These are phyloP conservation scores for Hypolimnas misippus DNA, from an alignment of 2,888 invertebrate species.

Conservation along the genomic window DNA sequence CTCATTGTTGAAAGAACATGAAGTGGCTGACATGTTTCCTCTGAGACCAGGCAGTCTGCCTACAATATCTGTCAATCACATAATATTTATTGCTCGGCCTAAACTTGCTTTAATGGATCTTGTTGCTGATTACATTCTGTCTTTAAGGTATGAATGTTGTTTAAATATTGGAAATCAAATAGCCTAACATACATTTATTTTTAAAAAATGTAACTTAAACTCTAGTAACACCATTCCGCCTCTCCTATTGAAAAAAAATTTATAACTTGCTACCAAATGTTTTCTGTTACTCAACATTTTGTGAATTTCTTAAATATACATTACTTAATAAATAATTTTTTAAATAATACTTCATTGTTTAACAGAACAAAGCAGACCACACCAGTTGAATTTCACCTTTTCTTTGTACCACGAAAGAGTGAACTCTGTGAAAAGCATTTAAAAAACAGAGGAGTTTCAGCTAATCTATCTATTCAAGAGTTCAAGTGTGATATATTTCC, in stretches of 20 bases:
- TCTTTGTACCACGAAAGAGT: constrained; percentile 95
- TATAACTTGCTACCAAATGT: too few relatives aligned
- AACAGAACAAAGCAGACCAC: constrained; percentile 66
- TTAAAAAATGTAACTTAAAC: neutral
- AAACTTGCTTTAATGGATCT: constrained; percentile 92
- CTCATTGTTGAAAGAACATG: constrained; percentile 90
- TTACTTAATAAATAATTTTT: neutral
- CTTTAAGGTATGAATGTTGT: constrained; percentile 59
- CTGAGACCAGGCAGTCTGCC: constrained; percentile 88
- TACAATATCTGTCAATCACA: constrained; percentile 89
- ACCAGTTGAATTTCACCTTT: constrained; percentile 91
- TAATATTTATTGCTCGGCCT: constrained; percentile 95
- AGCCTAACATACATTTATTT: neutral
- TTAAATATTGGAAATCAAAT: too few relatives aligned
- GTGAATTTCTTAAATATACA: too few relatives aligned
- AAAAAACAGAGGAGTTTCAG: constrained; percentile 91
- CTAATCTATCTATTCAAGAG: constrained; percentile 91
- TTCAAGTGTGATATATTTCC: constrained; percentile 95
- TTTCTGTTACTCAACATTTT: too few relatives aligned
- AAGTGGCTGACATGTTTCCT: constrained; percentile 93
- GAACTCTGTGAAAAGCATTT: constrained; percentile 94
- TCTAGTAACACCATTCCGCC: too few relatives aligned
- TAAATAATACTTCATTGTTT: neutral
- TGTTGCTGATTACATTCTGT: constrained; percentile 88
- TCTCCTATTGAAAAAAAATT: too few relatives aligned